Evolutionary conservation across 1,140 invertebrate species (phyloP).

Genomic region (Drosophila mauritiana): DNA sequence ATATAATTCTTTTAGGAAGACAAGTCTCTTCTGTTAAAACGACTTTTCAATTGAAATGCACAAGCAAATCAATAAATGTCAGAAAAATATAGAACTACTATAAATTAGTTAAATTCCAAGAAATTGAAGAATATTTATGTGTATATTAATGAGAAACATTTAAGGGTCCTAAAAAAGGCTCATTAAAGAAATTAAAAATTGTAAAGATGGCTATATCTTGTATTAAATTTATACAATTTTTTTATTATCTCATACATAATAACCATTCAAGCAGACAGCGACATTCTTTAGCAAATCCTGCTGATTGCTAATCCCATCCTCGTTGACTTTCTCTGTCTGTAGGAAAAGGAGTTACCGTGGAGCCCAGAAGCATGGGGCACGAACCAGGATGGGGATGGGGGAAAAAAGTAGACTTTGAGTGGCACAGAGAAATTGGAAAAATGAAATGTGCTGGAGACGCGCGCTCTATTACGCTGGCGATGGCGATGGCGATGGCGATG

Average conservation of each 20-base stretch:
- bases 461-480: slow-evolving; percentile 4
- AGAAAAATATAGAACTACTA: too few species aligned
- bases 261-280: background rate
- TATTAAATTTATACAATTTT: too few species aligned
- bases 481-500: slow-evolving; percentile 12
- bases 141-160: too few species aligned
- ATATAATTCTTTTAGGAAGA: too few species aligned
- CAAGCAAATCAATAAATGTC: too few species aligned
- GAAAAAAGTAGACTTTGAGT: slow-evolving; percentile 47
- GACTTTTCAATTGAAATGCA: too few species aligned
- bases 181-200: background rate
- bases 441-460: slow-evolving; percentile 52
- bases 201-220: too few species aligned
- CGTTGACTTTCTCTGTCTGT: background rate
- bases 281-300: background rate
- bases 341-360: background rate
- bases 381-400: background rate
- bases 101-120: too few species aligned
- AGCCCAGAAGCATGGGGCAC: background rate
- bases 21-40: too few species aligned
- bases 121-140: too few species aligned
- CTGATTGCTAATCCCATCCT: background rate
- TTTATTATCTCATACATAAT: background rate
- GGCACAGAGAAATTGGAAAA: slow-evolving; percentile 61
- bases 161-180: too few species aligned